phyloP scores from a whole-genome alignment of 2,113 vertebrate species.

The Rhea americana region DNA sequence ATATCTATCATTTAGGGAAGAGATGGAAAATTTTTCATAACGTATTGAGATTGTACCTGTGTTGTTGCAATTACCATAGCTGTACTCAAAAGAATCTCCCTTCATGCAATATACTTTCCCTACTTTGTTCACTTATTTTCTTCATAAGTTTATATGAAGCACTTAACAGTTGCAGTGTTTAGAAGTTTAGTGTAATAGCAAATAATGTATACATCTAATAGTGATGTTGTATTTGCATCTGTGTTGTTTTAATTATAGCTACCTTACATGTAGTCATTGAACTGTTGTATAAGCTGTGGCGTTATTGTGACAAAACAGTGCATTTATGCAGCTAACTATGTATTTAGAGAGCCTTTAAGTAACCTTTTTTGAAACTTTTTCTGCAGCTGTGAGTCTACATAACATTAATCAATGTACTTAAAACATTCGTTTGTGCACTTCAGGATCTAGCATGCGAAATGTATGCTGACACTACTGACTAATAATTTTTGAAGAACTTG shows the following conservation, averaged over 20 bases:
- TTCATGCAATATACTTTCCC: background rate
- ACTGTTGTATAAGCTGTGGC: background rate
- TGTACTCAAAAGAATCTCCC: background rate
- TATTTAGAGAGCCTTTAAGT: background rate
- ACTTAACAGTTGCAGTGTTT: background rate
- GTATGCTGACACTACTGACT: rapidly evolving
- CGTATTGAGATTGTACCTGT: background rate
- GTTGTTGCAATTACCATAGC: rapidly evolving
- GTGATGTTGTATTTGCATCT: background rate
- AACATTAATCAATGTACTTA: background rate
- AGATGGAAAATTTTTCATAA: background rate
- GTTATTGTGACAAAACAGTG: background rate
- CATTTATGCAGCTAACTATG: background rate
- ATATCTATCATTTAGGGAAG: background rate
- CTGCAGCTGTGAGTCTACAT: background rate
- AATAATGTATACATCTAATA: rapidly evolving
- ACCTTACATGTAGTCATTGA: background rate
- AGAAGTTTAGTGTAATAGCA: background rate
- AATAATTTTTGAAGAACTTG: background rate
- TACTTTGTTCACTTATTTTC: background rate
- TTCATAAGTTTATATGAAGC: rapidly evolving
- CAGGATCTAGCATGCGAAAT: background rate
- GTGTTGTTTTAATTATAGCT: background rate
- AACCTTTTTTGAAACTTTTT: background rate
- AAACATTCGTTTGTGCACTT: background rate